A percentile compares a stretch with the other conserved stretches of the same genome.
phyloP scores from a whole-genome alignment of 2,797 vertebrate species.

The Acanthiza pusilla region DNA sequence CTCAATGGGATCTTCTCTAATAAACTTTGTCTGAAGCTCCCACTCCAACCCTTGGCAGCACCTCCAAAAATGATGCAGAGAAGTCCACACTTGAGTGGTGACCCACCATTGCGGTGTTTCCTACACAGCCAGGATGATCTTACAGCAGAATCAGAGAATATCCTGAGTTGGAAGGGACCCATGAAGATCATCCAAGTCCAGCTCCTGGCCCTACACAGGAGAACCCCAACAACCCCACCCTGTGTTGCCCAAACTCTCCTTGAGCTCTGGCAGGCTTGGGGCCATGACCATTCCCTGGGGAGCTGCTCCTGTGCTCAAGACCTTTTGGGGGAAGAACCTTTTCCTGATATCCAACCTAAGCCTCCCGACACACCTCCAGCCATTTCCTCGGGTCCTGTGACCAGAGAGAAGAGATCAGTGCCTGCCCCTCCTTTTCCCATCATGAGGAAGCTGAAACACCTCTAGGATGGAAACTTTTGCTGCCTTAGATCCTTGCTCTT shows the following conservation, averaged over 20 bases:
- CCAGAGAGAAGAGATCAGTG: not conserved
- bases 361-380: not conserved
- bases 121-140: not conserved
- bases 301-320: rapidly evolving
- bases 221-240: not conserved
- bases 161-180: not conserved
- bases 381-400: not conserved
- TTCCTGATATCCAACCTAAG: not conserved
- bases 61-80: not conserved
- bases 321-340: not conserved
- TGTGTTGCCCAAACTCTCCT: not conserved
- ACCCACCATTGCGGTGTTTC: not conserved
- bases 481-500: not conserved
- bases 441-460: not conserved
- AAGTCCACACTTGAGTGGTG: not conserved
- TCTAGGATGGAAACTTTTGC: not conserved
- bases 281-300: rapidly evolving
- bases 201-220: not conserved
- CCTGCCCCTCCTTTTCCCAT: no score
- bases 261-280: not conserved
- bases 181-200: not conserved
- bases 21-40: not conserved
- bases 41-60: not conserved
- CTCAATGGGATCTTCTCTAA: not conserved
- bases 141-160: not conserved